A percentile compares a stretch with the other conserved stretches of the same genome.
Evolutionary conservation across 2,797 vertebrate species (phyloP).

Genomic region (Antennarius maculatus): DNA sequence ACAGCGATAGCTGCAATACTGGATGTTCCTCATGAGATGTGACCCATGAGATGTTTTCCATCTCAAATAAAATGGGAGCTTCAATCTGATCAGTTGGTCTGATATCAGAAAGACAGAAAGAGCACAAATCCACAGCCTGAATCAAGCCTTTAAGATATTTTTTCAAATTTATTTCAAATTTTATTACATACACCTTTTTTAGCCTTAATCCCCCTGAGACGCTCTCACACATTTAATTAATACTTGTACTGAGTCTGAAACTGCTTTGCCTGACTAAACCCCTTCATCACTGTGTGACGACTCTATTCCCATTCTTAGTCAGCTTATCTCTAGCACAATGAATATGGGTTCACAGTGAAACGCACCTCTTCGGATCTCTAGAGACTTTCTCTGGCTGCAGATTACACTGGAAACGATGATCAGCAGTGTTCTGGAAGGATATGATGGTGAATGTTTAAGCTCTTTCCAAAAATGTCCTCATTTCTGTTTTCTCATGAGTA

Average conservation of each 20-base stretch:
- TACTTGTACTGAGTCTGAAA: slow-evolving; percentile 15
- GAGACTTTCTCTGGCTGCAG: slow-evolving; percentile 38
- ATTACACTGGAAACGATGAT: slow-evolving; percentile 9
- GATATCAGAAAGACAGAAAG: background rate
- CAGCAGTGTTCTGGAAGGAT: background rate
- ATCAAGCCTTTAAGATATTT: slow-evolving; percentile 20
- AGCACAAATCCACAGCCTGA: slow-evolving; percentile 18
- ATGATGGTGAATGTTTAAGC: background rate
- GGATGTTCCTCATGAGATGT: too few relatives aligned
- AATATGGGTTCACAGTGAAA: slow-evolving; percentile 39
- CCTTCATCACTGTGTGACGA: slow-evolving; percentile 30
- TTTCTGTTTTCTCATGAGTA: too few relatives aligned
- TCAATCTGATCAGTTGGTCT: too few relatives aligned
- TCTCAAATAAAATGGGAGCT: too few relatives aligned
- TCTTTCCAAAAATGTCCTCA: too few relatives aligned
- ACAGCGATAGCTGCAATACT: too few relatives aligned
- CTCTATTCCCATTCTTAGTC: slow-evolving; percentile 36
- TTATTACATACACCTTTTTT: background rate
- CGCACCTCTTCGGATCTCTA: slow-evolving; percentile 41
- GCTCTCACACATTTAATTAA: slow-evolving; percentile 32
- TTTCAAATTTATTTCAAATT: background rate
- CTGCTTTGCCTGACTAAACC: slow-evolving; percentile 21
- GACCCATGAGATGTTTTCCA: too few relatives aligned
- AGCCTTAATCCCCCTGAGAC: slow-evolving; percentile 4
- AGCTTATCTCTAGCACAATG: slow-evolving; percentile 21